Percentiles rank a stretch among this genome's conserved stretches.
Evolutionary conservation across 2,797 vertebrate species (phyloP).

Genomic region (Sebastes cheni): DNA sequence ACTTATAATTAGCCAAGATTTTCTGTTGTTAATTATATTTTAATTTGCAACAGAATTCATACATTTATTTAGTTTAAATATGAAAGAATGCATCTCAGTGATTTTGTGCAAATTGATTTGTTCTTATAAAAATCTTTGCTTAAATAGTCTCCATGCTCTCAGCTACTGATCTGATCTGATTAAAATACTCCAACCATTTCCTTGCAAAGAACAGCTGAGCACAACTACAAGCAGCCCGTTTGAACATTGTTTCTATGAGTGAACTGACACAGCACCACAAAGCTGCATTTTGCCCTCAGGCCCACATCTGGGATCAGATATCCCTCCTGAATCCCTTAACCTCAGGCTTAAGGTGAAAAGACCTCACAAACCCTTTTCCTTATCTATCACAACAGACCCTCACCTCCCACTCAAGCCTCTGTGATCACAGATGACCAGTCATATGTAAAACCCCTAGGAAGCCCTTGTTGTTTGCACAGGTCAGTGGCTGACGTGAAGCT

Average conservation of each 20-base stretch:
- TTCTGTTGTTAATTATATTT: background rate
- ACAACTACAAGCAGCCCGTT: background rate
- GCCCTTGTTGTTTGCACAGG: conserved; percentile 65
- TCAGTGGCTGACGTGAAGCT: conserved; percentile 58
- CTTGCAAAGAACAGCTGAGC: background rate
- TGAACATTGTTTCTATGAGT: conserved; percentile 1
- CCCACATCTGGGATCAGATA: conserved; percentile 8
- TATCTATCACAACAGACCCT: conserved; percentile 25
- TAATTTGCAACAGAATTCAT: background rate
- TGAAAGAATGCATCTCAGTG: background rate
- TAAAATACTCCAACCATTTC: background rate
- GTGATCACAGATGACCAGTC: conserved; percentile 53
- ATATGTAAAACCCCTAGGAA: conserved; percentile 46
- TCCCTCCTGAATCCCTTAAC: conserved; percentile 21
- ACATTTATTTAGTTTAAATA: background rate
- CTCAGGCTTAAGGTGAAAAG: conserved; percentile 16
- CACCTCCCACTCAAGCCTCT: conserved; percentile 7
- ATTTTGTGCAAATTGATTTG: background rate
- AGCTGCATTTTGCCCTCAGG: background rate
- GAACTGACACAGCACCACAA: background rate
- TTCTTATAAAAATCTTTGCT: background rate
- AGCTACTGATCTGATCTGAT: background rate
- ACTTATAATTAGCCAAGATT: background rate
- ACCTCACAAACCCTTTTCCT: conserved; percentile 2
- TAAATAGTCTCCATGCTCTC: background rate